Evolutionary conservation across 2,888 invertebrate species (phyloP).

Genomic region (Scaptomyza reducta): DNA sequence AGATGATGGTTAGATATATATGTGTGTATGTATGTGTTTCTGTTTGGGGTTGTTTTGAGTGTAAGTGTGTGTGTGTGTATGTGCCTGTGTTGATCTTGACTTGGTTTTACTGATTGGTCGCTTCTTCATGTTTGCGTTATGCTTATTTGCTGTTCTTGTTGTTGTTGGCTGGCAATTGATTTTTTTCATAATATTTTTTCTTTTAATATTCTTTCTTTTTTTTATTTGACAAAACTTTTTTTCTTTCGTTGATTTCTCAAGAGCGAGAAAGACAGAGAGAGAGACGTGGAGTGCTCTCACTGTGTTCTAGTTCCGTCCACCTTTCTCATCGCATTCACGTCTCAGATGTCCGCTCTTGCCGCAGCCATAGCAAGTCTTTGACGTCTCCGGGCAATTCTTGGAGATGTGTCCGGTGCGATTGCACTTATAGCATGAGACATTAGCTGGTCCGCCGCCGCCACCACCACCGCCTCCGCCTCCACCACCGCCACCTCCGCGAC

Average conservation of each 20-base stretch:
- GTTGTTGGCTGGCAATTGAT: conserved; percentile 73
- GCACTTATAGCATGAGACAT: conserved; percentile 95
- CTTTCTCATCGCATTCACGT: conserved; percentile 94
- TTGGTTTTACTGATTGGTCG: conserved; percentile 68
- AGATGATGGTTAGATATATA: conserved; percentile 60
- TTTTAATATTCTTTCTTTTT: conserved; percentile 59
- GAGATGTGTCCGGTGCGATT: conserved; percentile 97
- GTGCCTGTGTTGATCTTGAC: conserved; percentile 62
- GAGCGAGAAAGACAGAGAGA: conserved; percentile 38
- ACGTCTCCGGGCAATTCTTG: conserved; percentile 92
- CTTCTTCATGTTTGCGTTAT: conserved; percentile 54
- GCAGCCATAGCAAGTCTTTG: conserved; percentile 96
- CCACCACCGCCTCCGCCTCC: conserved; percentile 1
- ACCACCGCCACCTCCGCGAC: neutral
- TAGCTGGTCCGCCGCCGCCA: conserved; percentile 70
- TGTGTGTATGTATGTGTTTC: conserved; percentile 30
- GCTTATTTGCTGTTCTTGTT: conserved; percentile 39
- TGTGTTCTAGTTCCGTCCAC: conserved; percentile 82
- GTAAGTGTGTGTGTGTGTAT: conserved; percentile 36
- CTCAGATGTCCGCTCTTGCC: conserved; percentile 96
- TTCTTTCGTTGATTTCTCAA: conserved; percentile 58
- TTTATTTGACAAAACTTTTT: conserved; percentile 66
- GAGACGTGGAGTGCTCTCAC: conserved; percentile 38
- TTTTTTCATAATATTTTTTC: conserved; percentile 71
- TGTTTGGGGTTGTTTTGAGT: conserved; percentile 16